These are phyloP conservation scores for Polyommatus icarus DNA, from an alignment of 2,888 invertebrate species.

Conservation along the genomic window DNA sequence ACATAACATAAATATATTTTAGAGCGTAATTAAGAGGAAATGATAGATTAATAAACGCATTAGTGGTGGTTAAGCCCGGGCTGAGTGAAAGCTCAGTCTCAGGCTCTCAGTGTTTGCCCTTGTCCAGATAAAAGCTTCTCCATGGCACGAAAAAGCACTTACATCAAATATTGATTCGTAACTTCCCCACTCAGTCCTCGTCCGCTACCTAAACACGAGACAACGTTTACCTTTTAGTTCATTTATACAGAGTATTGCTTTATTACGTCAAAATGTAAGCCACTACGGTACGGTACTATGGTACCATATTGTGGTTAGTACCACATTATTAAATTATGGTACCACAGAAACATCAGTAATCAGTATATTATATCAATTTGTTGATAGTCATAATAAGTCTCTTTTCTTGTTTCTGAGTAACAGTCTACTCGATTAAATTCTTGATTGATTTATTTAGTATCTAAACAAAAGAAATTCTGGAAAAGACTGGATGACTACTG, in stretches of 20 bases:
- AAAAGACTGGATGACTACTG: too few species aligned
- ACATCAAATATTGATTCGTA: constrained; percentile 80
- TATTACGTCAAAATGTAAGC: background rate
- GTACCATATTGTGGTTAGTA: too few species aligned
- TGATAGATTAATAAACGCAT: constrained; percentile 32
- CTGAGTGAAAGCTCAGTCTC: constrained; percentile 74
- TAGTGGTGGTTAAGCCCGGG: constrained; percentile 52
- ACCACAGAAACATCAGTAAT: too few species aligned
- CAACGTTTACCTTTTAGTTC: constrained; percentile 27
- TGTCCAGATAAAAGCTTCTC: constrained; percentile 81
- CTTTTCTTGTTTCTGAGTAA: too few species aligned
- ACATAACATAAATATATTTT: background rate
- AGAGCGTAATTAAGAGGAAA: background rate
- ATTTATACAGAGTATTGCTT: background rate
- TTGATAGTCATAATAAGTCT: too few species aligned
- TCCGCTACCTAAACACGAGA: constrained; percentile 66
- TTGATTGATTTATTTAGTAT: too few species aligned
- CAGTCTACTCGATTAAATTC: too few species aligned
- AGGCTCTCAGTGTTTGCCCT: constrained; percentile 74
- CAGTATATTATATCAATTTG: too few species aligned
- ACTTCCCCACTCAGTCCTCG: constrained; percentile 52
- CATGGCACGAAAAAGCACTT: constrained; percentile 81
- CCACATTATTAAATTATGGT: too few species aligned
- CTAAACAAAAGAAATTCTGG: too few species aligned
- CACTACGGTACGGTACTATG: background rate